phyloP scores from a whole-genome alignment of 2,797 vertebrate genomes.

The Argyrosomus regius region DNA sequence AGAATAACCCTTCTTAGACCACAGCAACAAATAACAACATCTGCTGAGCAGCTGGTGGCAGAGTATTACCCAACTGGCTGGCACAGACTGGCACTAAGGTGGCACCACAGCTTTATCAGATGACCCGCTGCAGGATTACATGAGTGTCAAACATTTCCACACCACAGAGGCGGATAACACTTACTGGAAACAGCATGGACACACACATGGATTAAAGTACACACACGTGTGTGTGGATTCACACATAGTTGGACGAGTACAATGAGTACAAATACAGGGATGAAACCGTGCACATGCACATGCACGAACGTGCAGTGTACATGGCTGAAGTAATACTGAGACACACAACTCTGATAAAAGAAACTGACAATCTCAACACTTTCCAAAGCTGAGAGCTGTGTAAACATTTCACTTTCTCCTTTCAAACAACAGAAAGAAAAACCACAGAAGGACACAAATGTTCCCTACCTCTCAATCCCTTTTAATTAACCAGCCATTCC shows the following conservation, averaged over 20 bases:
- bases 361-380: slow-evolving; percentile 46
- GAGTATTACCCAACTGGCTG: slow-evolving; percentile 79
- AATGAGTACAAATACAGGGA: slow-evolving; percentile 21
- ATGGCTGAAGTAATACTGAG: slow-evolving; percentile 19
- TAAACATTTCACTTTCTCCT: slow-evolving; percentile 50
- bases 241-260: slow-evolving; percentile 34
- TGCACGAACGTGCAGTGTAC: neutral
- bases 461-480: slow-evolving; percentile 32
- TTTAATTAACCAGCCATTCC: slow-evolving; percentile 54
- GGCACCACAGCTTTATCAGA: slow-evolving; percentile 78
- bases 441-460: slow-evolving; percentile 39
- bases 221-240: slow-evolving; percentile 40
- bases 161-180: slow-evolving; percentile 68
- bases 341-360: slow-evolving; percentile 33
- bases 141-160: slow-evolving; percentile 83
- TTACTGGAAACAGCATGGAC: slow-evolving; percentile 58
- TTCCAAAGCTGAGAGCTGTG: slow-evolving; percentile 30
- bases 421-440: slow-evolving; percentile 50
- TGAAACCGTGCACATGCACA: neutral
- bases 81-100: slow-evolving; percentile 69
- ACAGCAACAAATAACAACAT: slow-evolving; percentile 85
- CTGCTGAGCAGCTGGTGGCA: slow-evolving; percentile 86
- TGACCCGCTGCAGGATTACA: slow-evolving; percentile 86
- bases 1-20: slow-evolving; percentile 76
- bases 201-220: slow-evolving; percentile 59